A percentile compares a stretch with the other conserved stretches of the same genome.
These are phyloP conservation scores for Coleophora deauratella DNA, from an alignment of 2,888 invertebrate species.

Conservation along the genomic window DNA sequence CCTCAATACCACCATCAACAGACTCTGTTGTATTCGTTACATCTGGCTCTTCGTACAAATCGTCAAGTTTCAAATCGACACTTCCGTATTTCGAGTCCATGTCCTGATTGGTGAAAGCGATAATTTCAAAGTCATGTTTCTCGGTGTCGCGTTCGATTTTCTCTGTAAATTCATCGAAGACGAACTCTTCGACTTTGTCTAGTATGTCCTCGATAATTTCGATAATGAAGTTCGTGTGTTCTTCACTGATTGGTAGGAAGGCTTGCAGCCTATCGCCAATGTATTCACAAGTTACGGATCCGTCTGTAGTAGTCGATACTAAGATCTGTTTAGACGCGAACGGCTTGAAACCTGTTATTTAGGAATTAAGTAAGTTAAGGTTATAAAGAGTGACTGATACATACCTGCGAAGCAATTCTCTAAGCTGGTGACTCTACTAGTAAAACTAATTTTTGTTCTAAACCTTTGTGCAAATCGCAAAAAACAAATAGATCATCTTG, in stretches of 20 bases:
- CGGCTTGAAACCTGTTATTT: conserved; percentile 49
- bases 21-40: conserved; percentile 24
- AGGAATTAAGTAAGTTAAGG: neutral
- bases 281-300: conserved; percentile 36
- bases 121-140: conserved; percentile 44
- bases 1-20: conserved; percentile 20
- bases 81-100: conserved; percentile 15
- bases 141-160: conserved; percentile 22
- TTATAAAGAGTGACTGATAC: too few species aligned
- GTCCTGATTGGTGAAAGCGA: conserved; percentile 30
- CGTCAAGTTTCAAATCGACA: conserved; percentile 25
- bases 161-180: conserved; percentile 16
- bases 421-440: too few species aligned
- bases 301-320: conserved; percentile 43
- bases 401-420: too few species aligned
- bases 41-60: conserved; percentile 31
- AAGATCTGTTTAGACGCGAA: conserved; percentile 56
- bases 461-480: too few species aligned
- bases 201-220: conserved; percentile 42
- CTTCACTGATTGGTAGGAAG: conserved; percentile 16
- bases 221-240: conserved; percentile 21
- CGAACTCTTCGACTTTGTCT: conserved; percentile 38
- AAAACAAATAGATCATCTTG: too few species aligned
- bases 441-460: too few species aligned
- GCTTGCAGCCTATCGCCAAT: conserved; percentile 6